Conservation (phyloP, 2,113 vertebrate species). For the Sclerurus mexicanus region DNA sequence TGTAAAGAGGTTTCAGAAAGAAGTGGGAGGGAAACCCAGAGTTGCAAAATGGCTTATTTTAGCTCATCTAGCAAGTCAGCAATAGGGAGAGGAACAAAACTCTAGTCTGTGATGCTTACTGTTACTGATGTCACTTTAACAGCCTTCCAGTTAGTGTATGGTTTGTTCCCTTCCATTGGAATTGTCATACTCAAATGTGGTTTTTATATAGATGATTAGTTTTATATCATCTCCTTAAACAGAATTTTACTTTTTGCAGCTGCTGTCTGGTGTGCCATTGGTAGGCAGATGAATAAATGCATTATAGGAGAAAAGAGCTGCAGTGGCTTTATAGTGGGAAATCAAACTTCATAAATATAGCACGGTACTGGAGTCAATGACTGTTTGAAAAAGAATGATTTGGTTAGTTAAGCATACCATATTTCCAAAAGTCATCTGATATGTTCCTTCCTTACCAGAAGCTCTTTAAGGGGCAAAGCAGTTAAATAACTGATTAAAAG, state of each 20-base stretch:
- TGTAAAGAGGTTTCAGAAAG: not conserved
- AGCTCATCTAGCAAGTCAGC: not conserved
- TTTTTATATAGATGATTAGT: not conserved
- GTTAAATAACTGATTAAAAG: not conserved
- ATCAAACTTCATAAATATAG: not conserved
- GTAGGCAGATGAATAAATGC: not conserved
- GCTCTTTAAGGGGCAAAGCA: not conserved
- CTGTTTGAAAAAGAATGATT: not conserved
- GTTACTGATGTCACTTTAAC: not conserved
- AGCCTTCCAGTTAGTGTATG: not conserved
- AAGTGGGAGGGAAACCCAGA: not conserved
- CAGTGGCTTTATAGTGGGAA: not conserved
- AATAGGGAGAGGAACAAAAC: not conserved
- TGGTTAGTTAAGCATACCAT: not conserved
- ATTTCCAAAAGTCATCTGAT: not conserved
- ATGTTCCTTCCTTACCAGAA: not conserved
- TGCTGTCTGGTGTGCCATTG: not conserved
- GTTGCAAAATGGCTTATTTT: not conserved
- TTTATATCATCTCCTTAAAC: not conserved
- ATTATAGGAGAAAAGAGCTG: not conserved
- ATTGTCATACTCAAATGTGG: not conserved
- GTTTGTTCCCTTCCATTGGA: not conserved
- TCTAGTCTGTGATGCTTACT: not conserved
- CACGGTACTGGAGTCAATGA: not conserved
- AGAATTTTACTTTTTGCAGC: not conserved